Evolutionary conservation across 2,888 invertebrate species (phyloP).

Genomic region (Adineta ricciae): DNA sequence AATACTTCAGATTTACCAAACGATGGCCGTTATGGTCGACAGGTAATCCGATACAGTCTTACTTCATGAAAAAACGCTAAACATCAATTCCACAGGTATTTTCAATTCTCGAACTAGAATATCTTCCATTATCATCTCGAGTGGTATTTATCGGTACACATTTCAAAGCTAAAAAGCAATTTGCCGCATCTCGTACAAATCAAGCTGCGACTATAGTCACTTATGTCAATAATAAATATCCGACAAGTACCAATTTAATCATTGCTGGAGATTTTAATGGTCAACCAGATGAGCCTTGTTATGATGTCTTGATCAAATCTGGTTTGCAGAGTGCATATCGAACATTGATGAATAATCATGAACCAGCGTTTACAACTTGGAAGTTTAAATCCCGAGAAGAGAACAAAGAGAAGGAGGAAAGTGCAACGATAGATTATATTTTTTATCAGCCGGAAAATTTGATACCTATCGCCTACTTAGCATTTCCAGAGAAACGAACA

Average conservation of each 20-base stretch:
- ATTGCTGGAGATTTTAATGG: conserved; percentile 3
- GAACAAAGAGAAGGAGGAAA: conserved; percentile 59
- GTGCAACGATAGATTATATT: conserved; percentile 64
- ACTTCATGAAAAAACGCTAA: no score
- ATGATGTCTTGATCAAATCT: not conserved
- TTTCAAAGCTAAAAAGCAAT: conserved; percentile 21
- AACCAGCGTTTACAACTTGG: conserved; percentile 68
- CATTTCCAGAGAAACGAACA: conserved; percentile 60
- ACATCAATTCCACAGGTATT: not conserved
- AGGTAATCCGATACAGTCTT: no score
- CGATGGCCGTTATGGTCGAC: not conserved
- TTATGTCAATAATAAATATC: not conserved
- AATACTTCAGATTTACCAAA: not conserved
- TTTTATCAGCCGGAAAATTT: conserved; percentile 59
- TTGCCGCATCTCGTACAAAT: not conserved
- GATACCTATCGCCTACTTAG: conserved; percentile 55
- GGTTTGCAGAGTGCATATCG: not conserved
- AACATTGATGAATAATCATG: conserved; percentile 40
- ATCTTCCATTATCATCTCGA: not conserved
- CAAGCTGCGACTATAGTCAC: not conserved
- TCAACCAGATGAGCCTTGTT: not conserved
- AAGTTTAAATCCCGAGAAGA: conserved; percentile 57
- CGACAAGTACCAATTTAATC: not conserved
- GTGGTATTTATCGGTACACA: not conserved
- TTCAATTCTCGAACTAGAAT: not conserved